Evolutionary conservation across 2,113 vertebrate genomes (phyloP).

Genomic region (Xiphophorus couchianus): DNA sequence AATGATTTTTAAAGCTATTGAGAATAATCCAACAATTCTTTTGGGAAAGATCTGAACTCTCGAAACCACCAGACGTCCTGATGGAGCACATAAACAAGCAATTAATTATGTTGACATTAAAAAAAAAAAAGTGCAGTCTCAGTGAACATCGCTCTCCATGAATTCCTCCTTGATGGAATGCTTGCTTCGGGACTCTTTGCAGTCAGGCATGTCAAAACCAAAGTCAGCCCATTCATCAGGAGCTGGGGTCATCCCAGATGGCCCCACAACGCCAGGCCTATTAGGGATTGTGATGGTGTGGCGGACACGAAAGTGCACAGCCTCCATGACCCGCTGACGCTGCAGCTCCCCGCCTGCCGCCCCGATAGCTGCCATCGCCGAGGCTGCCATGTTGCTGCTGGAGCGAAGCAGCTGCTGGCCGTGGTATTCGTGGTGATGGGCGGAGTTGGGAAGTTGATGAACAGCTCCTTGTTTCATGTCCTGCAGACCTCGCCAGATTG

Average conservation of each 20-base stretch:
- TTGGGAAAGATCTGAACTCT: slow-evolving; percentile 14
- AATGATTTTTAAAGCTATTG: not conserved
- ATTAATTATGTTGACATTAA: slow-evolving; percentile 18
- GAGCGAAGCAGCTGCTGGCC: slow-evolving; percentile 91
- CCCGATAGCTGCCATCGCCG: slow-evolving; percentile 86
- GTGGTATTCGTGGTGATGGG: slow-evolving; percentile 81
- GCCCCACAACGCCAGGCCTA: slow-evolving; percentile 71
- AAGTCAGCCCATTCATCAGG: slow-evolving; percentile 96
- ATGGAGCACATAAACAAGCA: not conserved
- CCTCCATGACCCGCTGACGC: slow-evolving; percentile 97
- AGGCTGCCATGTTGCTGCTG: slow-evolving; percentile 87
- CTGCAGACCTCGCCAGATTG: slow-evolving; percentile 96
- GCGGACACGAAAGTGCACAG: slow-evolving; percentile 96
- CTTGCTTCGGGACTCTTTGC: slow-evolving; percentile 86
- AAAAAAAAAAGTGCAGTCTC: slow-evolving; percentile 23
- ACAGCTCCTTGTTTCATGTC: slow-evolving; percentile 91
- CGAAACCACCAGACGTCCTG: slow-evolving; percentile 20
- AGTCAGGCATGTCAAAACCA: slow-evolving; percentile 98
- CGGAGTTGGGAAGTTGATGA: slow-evolving; percentile 56
- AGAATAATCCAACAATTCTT: slow-evolving; percentile 14
- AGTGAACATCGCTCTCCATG: slow-evolving; percentile 89
- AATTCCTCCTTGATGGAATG: slow-evolving; percentile 97
- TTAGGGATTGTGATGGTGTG: slow-evolving; percentile 99
- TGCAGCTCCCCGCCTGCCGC: slow-evolving; percentile 90
- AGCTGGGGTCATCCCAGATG: slow-evolving; percentile 56